These are phyloP conservation scores for Otocyon megalotis DNA, from an alignment of 2,113 vertebrate species.

Conservation along the genomic window DNA sequence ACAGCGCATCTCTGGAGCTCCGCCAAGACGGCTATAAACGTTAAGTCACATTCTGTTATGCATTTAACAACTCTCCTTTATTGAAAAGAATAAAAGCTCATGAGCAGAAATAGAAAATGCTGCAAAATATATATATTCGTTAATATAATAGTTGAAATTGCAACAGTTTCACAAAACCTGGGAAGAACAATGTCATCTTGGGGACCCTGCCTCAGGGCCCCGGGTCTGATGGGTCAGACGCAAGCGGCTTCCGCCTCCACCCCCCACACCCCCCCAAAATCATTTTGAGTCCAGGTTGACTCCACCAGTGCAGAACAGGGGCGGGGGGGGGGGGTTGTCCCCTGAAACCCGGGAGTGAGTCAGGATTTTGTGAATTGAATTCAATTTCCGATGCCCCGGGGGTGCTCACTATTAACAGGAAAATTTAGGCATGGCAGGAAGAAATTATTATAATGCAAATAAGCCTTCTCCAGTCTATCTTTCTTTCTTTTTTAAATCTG, in stretches of 20 bases:
- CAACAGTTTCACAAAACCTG: background rate
- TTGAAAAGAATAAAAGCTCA: slow-evolving; percentile 49
- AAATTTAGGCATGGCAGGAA: background rate
- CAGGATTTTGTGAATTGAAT: background rate
- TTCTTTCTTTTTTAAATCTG: background rate
- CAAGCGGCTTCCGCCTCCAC: background rate
- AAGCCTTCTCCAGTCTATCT: background rate
- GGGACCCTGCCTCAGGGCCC: background rate
- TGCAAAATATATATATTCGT: slow-evolving; percentile 11
- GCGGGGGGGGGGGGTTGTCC: background rate
- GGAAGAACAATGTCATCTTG: background rate
- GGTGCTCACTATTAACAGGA: background rate
- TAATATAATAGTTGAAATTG: background rate
- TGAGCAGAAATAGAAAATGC: slow-evolving; percentile 56
- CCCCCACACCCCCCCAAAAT: background rate
- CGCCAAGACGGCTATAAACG: background rate
- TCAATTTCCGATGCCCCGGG: background rate
- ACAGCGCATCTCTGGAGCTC: background rate
- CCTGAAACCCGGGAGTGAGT: background rate
- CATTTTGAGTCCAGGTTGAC: background rate
- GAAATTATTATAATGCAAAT: background rate
- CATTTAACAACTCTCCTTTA: background rate
- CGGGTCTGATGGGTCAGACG: rapidly evolving
- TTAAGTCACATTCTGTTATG: background rate
- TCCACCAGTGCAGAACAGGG: too few species aligned